Conservation (phyloP, 2,797 vertebrate species). For the Malacoctenus gilli region DNA sequence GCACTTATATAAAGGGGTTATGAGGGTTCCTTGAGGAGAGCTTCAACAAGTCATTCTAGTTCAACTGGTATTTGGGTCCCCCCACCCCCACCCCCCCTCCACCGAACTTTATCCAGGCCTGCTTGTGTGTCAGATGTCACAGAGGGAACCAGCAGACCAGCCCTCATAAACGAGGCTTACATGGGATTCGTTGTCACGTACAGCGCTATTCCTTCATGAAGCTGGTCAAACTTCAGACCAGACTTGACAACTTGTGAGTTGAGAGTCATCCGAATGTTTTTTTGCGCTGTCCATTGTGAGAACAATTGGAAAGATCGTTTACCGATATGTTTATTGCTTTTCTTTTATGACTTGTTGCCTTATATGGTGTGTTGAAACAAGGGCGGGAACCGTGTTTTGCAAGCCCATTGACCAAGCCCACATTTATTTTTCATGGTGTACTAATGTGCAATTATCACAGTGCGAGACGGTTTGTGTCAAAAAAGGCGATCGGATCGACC, state of each 20-base stretch:
- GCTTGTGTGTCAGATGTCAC: not conserved
- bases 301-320: conserved; percentile 11
- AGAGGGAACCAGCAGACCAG: not conserved
- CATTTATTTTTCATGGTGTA: conserved; percentile 69
- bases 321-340: conserved; percentile 55
- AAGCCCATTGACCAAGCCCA: conserved; percentile 81
- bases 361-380: conserved; percentile 79
- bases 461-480: not conserved
- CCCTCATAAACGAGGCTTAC: not conserved
- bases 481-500: conserved; percentile 11
- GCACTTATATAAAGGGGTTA: conserved; percentile 23
- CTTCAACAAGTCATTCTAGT: conserved; percentile 31
- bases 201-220: too few relatives aligned
- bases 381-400: conserved; percentile 81
- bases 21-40: conserved; percentile 12
- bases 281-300: conserved; percentile 3
- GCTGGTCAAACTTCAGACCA: not conserved
- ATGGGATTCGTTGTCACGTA: not conserved
- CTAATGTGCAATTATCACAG: conserved; percentile 56
- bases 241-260: not conserved
- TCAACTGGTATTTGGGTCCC: conserved; percentile 4
- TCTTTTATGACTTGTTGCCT: conserved; percentile 77
- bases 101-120: not conserved
- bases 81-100: not conserved
- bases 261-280: too few relatives aligned